Base-by-base conservation (phyloP, 1,140 invertebrate species). In the Anadara kagoshimensis region DNA sequence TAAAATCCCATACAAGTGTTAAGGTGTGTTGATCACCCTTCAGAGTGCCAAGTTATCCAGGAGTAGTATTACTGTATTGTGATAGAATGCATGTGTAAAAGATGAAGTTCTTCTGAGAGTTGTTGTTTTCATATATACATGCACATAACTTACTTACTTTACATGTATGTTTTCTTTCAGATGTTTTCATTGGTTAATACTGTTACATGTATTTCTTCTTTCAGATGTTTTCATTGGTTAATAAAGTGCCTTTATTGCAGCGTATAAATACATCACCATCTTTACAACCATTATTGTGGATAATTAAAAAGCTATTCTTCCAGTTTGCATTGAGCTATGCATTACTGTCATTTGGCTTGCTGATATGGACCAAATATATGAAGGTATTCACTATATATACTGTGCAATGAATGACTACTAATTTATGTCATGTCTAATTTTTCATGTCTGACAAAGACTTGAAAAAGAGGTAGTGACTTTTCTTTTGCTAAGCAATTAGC, bases 271-370 rank as follows among this genome's bases (percentile, higher is more conserved):
- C 49, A 8, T 62, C 24, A 12, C 82, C 85, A 53, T 71, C 75
- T 26, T 64, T 90, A 26, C 82, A 83, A 44, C 79, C 85, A 43
- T 62, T 91, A 2, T 74, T 87, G 12, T 89, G 87, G 85, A 70
- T 93, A 0, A 26, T 95, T 1, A 86, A 94, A 3, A 96, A 95
- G 87, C 78, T 93, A 0, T 95, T 96, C 78, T 93, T 95, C 0
- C 91, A 94, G 14, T 90, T 95, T 16, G 95, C 94, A 76, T 94
- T 97, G 92, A 95, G 95, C 14, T 98, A 95, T 90, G 94, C 94
- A 82, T 88, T 97, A 14, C 88, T 93, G 8, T 93, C 95, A 0
- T 97, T 98, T 84, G 92, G 92, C 36, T 90, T 95, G 1, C 91
- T 97, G 26, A 93, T 93, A 7, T 94, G 89, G 69, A 75, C 91